Evolutionary conservation across 2,113 vertebrate genomes (phyloP).

Genomic region (Scartelaos histophorus): DNA sequence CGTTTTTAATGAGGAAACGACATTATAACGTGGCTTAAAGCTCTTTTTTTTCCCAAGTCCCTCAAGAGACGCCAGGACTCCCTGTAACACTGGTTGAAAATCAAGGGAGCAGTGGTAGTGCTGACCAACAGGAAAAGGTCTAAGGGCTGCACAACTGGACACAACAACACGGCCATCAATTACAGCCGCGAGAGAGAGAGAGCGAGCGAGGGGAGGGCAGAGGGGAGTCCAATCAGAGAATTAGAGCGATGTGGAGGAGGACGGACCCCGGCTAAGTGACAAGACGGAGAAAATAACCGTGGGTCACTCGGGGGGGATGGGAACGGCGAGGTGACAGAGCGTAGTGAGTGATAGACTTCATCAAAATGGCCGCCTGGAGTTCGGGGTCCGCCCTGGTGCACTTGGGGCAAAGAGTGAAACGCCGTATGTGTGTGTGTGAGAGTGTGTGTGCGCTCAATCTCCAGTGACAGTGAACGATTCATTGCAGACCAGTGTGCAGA

Average conservation of each 20-base stretch:
- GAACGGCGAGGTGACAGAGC: constrained; percentile 51
- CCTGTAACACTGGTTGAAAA: too few relatives aligned
- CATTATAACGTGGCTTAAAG: too few relatives aligned
- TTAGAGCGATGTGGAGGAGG: constrained; percentile 59
- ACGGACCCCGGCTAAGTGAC: constrained; percentile 44
- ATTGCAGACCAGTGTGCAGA: constrained; percentile 41
- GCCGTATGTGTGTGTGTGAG: constrained; percentile 15
- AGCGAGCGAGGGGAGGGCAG: constrained; percentile 44
- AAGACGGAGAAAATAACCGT: constrained; percentile 51
- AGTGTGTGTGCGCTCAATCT: constrained; percentile 45
- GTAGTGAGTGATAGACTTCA: constrained; percentile 66
- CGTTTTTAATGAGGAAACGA: too few relatives aligned
- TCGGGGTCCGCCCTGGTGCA: constrained; percentile 38
- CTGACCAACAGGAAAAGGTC: constrained; percentile 54
- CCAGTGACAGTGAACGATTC: constrained; percentile 62
- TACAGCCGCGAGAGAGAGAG: constrained; percentile 53
- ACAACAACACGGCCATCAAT: constrained; percentile 70
- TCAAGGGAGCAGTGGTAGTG: constrained; percentile 20
- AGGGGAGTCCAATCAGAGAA: constrained; percentile 56
- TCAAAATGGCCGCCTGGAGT: constrained; percentile 50
- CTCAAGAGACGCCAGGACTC: too few relatives aligned
- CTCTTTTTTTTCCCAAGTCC: too few relatives aligned
- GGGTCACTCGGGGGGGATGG: constrained; percentile 36
- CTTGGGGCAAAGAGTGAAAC: constrained; percentile 10
- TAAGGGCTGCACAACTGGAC: constrained; percentile 48